These are phyloP conservation scores for Epistrophe eligans DNA, from an alignment of 2,888 invertebrate species.

Conservation along the genomic window DNA sequence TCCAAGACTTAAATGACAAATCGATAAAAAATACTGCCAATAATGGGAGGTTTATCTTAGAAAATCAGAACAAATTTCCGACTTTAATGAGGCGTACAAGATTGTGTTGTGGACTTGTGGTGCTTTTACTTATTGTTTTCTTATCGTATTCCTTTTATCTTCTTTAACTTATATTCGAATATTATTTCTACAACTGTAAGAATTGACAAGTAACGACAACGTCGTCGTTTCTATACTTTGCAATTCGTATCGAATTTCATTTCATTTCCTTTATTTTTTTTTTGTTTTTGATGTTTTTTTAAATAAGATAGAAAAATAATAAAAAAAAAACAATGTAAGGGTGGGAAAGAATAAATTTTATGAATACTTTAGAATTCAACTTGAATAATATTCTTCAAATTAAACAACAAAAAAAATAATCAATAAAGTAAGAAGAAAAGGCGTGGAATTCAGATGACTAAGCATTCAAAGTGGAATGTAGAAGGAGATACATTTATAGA, in stretches of 20 bases:
- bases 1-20: conserved; percentile 37
- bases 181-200: background rate
- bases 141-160: conserved; percentile 1
- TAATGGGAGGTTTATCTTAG: conserved; percentile 36
- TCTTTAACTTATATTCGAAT: background rate
- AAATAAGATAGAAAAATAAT: conserved; percentile 3
- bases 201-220: background rate
- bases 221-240: background rate
- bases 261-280: conserved; percentile 40
- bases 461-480: background rate
- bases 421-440: conserved; percentile 29
- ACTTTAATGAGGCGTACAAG: conserved; percentile 42
- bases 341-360: conserved; percentile 22
- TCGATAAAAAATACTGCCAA: conserved; percentile 33
- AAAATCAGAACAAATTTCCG: conserved; percentile 43
- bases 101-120: conserved; percentile 27
- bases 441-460: conserved; percentile 20
- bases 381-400: conserved; percentile 8
- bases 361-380: conserved; percentile 12
- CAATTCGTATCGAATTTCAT: conserved; percentile 50
- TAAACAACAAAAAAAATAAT: conserved; percentile 4
- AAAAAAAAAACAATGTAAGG: background rate
- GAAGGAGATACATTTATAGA: background rate
- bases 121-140: conserved; percentile 19
- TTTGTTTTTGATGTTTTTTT: background rate